Percentiles rank a stretch among this genome's conserved stretches.
Evolutionary conservation across 1,140 invertebrate species (phyloP).

Genomic region (Steinernema feltiae): DNA sequence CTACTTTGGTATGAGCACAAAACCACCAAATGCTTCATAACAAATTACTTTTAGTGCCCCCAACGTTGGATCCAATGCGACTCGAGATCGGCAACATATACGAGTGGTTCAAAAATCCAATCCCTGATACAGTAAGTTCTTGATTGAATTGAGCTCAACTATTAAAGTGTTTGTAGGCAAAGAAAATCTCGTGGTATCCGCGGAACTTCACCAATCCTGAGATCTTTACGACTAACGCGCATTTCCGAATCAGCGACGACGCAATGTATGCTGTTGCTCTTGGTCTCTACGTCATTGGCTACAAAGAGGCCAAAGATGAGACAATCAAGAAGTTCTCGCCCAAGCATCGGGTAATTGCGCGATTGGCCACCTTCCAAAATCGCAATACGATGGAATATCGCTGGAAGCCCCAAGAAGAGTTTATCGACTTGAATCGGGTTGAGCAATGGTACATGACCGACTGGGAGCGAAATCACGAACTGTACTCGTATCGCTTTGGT

Average conservation of each 20-base stretch:
- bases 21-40: too few relatives aligned
- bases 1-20: conserved; percentile 49
- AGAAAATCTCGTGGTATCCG: conserved; percentile 57
- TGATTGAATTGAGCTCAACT: background rate
- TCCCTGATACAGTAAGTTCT: conserved; percentile 35
- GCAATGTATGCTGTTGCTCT: conserved; percentile 51
- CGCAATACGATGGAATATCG: conserved; percentile 53
- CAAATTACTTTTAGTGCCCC: conserved; percentile 49
- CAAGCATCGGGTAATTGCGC: conserved; percentile 50
- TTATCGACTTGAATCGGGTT: conserved; percentile 49
- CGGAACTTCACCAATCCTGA: conserved; percentile 58
- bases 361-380: conserved; percentile 48
- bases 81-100: conserved; percentile 56
- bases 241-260: conserved; percentile 48
- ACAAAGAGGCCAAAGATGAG: conserved; percentile 56
- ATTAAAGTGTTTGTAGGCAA: conserved; percentile 26
- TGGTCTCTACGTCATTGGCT: conserved; percentile 56
- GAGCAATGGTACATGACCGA: conserved; percentile 53
- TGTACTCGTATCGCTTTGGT: conserved; percentile 55
- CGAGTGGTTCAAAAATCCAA: conserved; percentile 56
- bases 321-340: conserved; percentile 57
- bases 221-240: conserved; percentile 1
- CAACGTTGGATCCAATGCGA: conserved; percentile 53
- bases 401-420: conserved; percentile 53
- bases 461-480: conserved; percentile 54